Percentiles rank a stretch among this genome's conserved stretches.
phyloP scores from a whole-genome alignment of 2,113 vertebrate genomes.

The Azemiops feae region DNA sequence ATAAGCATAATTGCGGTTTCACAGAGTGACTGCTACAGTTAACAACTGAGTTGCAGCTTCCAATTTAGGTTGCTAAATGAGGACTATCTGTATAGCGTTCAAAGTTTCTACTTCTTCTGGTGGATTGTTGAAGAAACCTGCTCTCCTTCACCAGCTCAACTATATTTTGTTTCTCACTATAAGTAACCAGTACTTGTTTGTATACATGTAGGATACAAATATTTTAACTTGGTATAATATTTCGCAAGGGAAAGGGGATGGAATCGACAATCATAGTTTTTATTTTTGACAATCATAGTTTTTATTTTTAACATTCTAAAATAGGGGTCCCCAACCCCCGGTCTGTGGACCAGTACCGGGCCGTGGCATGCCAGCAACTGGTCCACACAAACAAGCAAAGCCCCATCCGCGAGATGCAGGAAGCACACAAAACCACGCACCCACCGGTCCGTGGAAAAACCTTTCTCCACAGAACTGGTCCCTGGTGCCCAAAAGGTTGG shows the following conservation, averaged over 20 bases:
- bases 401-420: too few relatives aligned
- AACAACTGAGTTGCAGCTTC: neutral
- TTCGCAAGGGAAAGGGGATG: too few relatives aligned
- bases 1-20: neutral
- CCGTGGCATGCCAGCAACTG: too few relatives aligned
- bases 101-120: neutral
- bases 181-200: neutral
- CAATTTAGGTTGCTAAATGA: neutral
- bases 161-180: neutral
- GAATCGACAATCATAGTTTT: neutral
- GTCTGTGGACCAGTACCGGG: too few relatives aligned
- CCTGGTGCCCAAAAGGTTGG: too few relatives aligned
- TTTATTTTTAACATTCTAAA: neutral
- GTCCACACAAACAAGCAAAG: too few relatives aligned
- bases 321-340: too few relatives aligned
- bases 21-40: neutral
- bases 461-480: too few relatives aligned
- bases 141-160: neutral
- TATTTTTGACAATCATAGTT: neutral
- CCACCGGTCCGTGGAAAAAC: too few relatives aligned
- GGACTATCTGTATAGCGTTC: neutral
- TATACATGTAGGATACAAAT: neutral
- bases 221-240: neutral
- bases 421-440: too few relatives aligned
- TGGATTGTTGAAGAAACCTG: neutral